Percentiles rank a stretch among this genome's conserved stretches.
Evolutionary conservation across 2,113 vertebrate species (phyloP).

Genomic region (Tringa solitaria): DNA sequence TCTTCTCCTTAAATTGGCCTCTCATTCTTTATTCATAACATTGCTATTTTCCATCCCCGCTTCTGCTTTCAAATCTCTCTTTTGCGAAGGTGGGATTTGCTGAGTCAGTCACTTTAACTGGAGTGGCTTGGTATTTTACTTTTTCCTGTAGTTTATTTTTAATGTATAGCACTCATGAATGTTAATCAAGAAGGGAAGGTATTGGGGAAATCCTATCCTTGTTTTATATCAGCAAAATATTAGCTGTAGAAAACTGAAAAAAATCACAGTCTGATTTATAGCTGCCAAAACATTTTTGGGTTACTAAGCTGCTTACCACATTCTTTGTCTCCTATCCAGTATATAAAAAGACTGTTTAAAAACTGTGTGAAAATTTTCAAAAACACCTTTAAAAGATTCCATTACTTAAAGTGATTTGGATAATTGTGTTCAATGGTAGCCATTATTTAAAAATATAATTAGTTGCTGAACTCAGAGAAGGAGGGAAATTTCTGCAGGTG

Average conservation of each 20-base stretch:
- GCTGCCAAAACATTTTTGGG: constrained; percentile 55
- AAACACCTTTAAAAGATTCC: constrained; percentile 92
- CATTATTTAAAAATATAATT: constrained; percentile 99
- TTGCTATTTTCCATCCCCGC: neutral
- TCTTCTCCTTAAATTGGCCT: constrained; percentile 8
- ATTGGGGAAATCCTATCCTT: neutral
- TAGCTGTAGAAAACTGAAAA: neutral
- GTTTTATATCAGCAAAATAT: neutral
- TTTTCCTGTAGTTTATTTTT: neutral
- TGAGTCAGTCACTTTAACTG: constrained; percentile 1
- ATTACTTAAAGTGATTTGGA: constrained; percentile 93
- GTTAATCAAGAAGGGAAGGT: neutral
- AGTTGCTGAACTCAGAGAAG: constrained; percentile 91
- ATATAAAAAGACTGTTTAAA: constrained; percentile 80
- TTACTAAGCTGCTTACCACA: constrained; percentile 62
- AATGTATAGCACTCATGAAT: neutral
- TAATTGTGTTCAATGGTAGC: constrained; percentile 91
- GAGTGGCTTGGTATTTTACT: neutral
- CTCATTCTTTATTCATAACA: constrained; percentile 35
- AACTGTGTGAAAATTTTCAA: constrained; percentile 78
- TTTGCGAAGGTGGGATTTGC: neutral
- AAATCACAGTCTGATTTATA: constrained; percentile 10
- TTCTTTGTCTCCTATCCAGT: constrained; percentile 68
- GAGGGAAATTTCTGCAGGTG: constrained; percentile 91
- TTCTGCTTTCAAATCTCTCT: neutral